Conservation (phyloP, 2,113 vertebrate genomes). For the Meleagris gallopavo region DNA sequence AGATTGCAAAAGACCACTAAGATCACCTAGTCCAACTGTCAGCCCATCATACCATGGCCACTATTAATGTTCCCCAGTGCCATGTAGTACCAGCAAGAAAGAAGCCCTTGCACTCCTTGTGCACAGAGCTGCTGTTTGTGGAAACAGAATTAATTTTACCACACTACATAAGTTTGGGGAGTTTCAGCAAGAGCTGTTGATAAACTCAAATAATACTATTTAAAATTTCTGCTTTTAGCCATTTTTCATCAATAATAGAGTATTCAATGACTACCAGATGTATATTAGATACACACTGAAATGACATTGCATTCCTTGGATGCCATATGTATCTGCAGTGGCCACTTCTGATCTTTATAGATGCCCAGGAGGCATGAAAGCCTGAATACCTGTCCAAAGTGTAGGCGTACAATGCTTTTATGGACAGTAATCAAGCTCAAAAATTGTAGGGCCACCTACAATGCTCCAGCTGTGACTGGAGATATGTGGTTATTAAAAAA, state of each 20-base stretch:
- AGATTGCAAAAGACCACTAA: no score
- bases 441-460: neutral
- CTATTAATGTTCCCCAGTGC: no score
- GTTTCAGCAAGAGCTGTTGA: neutral
- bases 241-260: neutral
- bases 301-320: neutral
- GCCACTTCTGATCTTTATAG: neutral
- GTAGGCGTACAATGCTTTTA: neutral
- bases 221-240: neutral
- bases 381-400: neutral
- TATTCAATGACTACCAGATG: neutral
- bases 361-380: neutral
- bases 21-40: no score
- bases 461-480: neutral
- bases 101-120: neutral
- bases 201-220: neutral
- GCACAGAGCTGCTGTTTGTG: neutral
- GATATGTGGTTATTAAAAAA: neutral
- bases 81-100: neutral
- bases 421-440: neutral
- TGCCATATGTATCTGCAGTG: accelerated
- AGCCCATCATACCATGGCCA: no score
- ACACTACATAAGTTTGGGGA: neutral
- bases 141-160: neutral
- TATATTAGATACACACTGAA: neutral